phyloP scores from a whole-genome alignment of 2,888 invertebrate species.

The Zygaena filipendulae region DNA sequence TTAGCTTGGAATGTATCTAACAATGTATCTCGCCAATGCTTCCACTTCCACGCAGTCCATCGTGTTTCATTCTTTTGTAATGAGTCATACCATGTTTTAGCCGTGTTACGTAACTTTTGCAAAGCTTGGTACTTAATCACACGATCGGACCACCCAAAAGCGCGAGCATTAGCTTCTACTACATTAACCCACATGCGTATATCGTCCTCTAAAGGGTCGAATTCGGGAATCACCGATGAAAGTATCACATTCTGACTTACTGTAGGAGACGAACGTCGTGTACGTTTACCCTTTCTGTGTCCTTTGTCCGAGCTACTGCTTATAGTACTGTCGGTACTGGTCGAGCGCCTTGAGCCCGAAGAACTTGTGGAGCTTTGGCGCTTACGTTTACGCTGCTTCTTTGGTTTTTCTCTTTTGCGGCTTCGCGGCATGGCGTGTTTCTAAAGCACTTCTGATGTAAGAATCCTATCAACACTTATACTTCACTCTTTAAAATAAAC shows the following conservation, averaged over 20 bases:
- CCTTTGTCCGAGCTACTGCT: background rate
- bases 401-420: background rate
- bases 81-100: conserved; percentile 19
- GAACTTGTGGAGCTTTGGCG: background rate
- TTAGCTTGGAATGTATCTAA: conserved; percentile 16
- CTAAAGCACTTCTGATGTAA: background rate
- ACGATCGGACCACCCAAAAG: conserved; percentile 19
- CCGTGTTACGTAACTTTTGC: conserved; percentile 18
- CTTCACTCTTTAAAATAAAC: too few species aligned
- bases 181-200: conserved; percentile 19
- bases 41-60: conserved; percentile 20
- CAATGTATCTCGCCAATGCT: conserved; percentile 17
- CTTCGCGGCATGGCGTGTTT: background rate
- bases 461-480: too few species aligned
- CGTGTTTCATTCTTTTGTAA: conserved; percentile 17
- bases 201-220: conserved; percentile 14
- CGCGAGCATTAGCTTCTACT: conserved; percentile 18
- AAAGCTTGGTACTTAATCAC: conserved; percentile 17
- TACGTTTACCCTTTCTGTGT: background rate
- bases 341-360: background rate
- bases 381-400: background rate
- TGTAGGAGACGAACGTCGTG: conserved; percentile 5
- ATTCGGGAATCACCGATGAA: conserved; percentile 17
- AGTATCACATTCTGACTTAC: conserved; percentile 13
- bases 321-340: background rate